Evolutionary conservation across 2,113 vertebrate species (phyloP).

Genomic region (Smithornis capensis): DNA sequence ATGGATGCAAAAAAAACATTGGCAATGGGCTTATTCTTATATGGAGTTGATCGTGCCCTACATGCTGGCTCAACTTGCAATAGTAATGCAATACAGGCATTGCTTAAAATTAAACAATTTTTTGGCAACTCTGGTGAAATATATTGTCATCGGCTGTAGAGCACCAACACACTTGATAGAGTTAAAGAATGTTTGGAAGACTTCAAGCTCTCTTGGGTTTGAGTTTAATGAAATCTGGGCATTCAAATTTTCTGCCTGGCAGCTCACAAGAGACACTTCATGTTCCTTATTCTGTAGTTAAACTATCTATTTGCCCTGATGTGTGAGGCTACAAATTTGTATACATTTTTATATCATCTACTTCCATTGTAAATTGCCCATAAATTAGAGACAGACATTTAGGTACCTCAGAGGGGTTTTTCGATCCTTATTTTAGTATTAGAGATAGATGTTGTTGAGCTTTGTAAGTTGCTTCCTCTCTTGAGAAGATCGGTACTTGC

Average conservation of each 20-base stretch:
- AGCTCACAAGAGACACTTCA: constrained; percentile 51
- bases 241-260: constrained; percentile 72
- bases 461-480: neutral
- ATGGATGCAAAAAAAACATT: neutral
- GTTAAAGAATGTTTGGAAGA: constrained; percentile 71
- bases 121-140: constrained; percentile 69
- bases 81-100: constrained; percentile 69
- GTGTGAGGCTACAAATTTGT: constrained; percentile 61
- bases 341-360: constrained; percentile 71
- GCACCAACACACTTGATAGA: constrained; percentile 55
- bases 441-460: constrained; percentile 15
- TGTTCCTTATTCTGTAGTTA: constrained; percentile 66
- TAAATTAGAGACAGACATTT: constrained; percentile 76
- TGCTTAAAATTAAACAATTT: constrained; percentile 45
- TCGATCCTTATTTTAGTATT: constrained; percentile 55
- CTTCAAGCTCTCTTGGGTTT: constrained; percentile 55
- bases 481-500: constrained; percentile 40
- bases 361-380: constrained; percentile 74
- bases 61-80: constrained; percentile 37
- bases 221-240: constrained; percentile 69
- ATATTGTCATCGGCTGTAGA: constrained; percentile 65
- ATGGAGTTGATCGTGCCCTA: constrained; percentile 25
- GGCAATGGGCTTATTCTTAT: neutral
- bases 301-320: constrained; percentile 49
- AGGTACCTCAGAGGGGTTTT: constrained; percentile 39